Evolutionary conservation across 2,888 invertebrate species (phyloP), one percentile per base, ranked within the genome.

Genomic region (Gandaritis pyraliata): DNA sequence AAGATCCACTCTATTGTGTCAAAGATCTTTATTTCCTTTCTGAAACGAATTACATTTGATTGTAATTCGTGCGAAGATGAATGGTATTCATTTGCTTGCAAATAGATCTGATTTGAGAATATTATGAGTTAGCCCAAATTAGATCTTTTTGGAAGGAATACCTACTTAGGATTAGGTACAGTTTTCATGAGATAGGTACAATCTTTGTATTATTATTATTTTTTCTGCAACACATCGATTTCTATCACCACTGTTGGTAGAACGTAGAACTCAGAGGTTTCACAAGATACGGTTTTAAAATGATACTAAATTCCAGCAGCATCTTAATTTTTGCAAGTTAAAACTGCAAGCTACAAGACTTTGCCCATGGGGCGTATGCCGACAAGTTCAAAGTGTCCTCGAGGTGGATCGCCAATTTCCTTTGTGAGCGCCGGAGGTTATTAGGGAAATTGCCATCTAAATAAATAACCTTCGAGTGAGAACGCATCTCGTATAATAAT

Each of bases 1-100:
- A 83, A 84, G 82, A 85, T 80, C 76, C 75, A 74, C 74, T 75
- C 81, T 72, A 83, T 85, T 86, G 85, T 86, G 79, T 76, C 81
- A 75, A 75, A 82, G 81, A 81, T 83, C 80, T 78, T 78, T 80
- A 80, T 81, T 81, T 78, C 78, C 74, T 80, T 80, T 81, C 77
- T 72, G 76, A 81, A 82, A 81, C 74, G 78, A 80, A 83, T 85
- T 83, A 82, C 80, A 78, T 83, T 81, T 76, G 73, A 73, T 76
- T 80, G 79, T 83, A 81, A 83, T 83, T 85, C 76, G 78, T 73
- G 72, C 75, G 70, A 65, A 69, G 74, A 73, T 72, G 72, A 78
- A 77, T 72, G 68, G 71, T 73, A 78, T 79, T 77, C 76, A 75
- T 81, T 76, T 78, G 70, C 69, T 70, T 39, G 39, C 39, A 15